Conservation (phyloP, 2,888 invertebrate species). For the Baronia brevicornis region DNA sequence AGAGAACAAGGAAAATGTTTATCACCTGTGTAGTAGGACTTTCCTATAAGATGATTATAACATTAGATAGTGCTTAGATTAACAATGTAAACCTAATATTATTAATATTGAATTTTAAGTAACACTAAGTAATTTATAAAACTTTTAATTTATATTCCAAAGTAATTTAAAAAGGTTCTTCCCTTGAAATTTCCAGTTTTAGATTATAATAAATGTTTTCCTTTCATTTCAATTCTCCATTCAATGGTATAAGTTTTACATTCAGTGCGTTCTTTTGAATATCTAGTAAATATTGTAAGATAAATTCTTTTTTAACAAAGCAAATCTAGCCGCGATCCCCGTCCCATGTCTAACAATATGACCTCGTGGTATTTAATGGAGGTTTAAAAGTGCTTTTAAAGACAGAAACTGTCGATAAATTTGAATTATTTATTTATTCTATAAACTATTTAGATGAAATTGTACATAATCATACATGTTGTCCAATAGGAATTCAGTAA, state of each 20-base stretch:
- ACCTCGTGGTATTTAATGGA: slow-evolving; percentile 32
- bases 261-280: slow-evolving; percentile 4
- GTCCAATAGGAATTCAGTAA: slow-evolving; percentile 34
- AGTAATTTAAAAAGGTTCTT: slow-evolving; percentile 7
- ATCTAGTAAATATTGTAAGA: slow-evolving; percentile 1
- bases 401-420: slow-evolving; percentile 66
- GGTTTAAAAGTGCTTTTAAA: slow-evolving; percentile 57
- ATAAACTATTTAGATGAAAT: slow-evolving; percentile 21
- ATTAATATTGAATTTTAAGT: no score
- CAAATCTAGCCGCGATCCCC: slow-evolving; percentile 33
- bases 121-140: slow-evolving; percentile 6
- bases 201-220: slow-evolving; percentile 12
- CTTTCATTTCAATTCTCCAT: slow-evolving; percentile 4
- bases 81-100: no score
- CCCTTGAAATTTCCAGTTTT: slow-evolving; percentile 27
- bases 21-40: slow-evolving; percentile 15
- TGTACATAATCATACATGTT: slow-evolving; percentile 45
- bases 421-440: slow-evolving; percentile 28
- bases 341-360: slow-evolving; percentile 40
- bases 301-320: slow-evolving; percentile 9
- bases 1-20: no score
- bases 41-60: slow-evolving; percentile 9
- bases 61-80: slow-evolving; percentile 9
- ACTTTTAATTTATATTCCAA: slow-evolving; percentile 13
- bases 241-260: slow-evolving; percentile 9